phyloP scores from a whole-genome alignment of 2,797 vertebrate species.

The Gymnodraco acuticeps region DNA sequence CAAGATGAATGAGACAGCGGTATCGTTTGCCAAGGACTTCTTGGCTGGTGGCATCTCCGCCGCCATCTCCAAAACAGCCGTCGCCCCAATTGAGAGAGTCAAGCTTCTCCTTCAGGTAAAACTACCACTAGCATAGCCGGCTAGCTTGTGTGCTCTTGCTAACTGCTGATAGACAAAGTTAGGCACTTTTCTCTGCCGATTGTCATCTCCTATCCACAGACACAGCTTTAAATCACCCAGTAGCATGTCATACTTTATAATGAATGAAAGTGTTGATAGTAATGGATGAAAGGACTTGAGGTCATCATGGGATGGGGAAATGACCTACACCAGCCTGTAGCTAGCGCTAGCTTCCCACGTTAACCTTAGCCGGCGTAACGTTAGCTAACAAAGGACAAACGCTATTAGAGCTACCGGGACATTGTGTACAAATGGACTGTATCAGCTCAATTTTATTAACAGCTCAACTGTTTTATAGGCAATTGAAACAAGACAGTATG shows the following conservation, averaged over 20 bases:
- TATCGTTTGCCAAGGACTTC: slow-evolving; percentile 85
- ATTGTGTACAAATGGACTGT: slow-evolving; percentile 33
- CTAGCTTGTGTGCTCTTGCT: slow-evolving; percentile 41
- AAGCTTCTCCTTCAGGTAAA: slow-evolving; percentile 85
- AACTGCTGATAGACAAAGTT: background rate
- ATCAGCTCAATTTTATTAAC: fast-evolving
- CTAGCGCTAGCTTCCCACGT: slow-evolving; percentile 61
- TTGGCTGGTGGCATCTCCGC: slow-evolving; percentile 84
- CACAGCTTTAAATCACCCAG: fast-evolving
- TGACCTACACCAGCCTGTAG: slow-evolving; percentile 80
- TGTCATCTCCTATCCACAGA: fast-evolving
- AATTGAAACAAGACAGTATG: fast-evolving
- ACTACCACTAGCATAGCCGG: slow-evolving; percentile 36
- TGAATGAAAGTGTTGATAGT: fast-evolving
- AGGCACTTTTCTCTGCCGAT: too few relatives aligned
- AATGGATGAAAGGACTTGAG: slow-evolving; percentile 35
- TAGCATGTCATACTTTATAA: fast-evolving
- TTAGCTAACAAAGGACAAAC: slow-evolving; percentile 82
- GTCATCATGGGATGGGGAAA: slow-evolving; percentile 63
- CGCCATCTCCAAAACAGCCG: slow-evolving; percentile 85
- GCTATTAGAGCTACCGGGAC: slow-evolving; percentile 33
- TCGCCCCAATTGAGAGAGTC: slow-evolving; percentile 85
- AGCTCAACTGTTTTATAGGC: fast-evolving
- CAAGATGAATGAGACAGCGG: slow-evolving; percentile 75
- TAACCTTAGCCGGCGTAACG: slow-evolving; percentile 76